Evolutionary conservation across 2,888 invertebrate species (phyloP).

Genomic region (Troilus luridus): DNA sequence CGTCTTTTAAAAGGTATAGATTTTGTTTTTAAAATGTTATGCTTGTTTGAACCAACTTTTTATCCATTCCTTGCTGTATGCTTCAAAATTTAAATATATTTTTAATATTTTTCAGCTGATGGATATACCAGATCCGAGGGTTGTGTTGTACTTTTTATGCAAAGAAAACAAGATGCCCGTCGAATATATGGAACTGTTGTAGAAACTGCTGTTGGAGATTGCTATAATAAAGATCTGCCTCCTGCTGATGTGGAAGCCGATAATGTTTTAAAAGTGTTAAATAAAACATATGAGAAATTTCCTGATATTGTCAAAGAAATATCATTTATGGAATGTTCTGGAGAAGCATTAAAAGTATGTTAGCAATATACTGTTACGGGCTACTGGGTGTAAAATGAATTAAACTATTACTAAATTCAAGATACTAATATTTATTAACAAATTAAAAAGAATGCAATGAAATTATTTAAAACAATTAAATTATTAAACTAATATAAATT

Average conservation of each 20-base stretch:
- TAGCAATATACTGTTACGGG: not conserved
- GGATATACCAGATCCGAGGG: conserved; percentile 72
- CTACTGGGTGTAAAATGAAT: too few relatives aligned
- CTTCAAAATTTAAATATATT: not conserved
- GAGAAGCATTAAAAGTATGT: conserved; percentile 58
- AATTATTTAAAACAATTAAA: too few relatives aligned
- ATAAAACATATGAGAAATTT: conserved; percentile 71
- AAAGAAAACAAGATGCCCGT: conserved; percentile 69
- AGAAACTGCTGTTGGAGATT: conserved; percentile 70
- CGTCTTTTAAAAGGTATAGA: not conserved
- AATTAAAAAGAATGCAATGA: too few relatives aligned
- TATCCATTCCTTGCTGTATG: not conserved
- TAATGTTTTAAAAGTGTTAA: conserved; percentile 60
- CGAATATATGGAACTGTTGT: conserved; percentile 72
- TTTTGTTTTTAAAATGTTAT: not conserved
- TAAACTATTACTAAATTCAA: too few relatives aligned
- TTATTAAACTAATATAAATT: too few relatives aligned
- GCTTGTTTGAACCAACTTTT: not conserved
- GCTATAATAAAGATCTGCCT: conserved; percentile 71
- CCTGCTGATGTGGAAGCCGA: conserved; percentile 67
- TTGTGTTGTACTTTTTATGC: conserved; percentile 70
- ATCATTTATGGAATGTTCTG: conserved; percentile 71
- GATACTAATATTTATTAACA: too few relatives aligned
- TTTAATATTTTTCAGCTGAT: conserved; percentile 67
- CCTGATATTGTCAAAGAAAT: conserved; percentile 71